Evolutionary conservation across 2,888 invertebrate genomes (phyloP).

Genomic region (Drosophila greeni): DNA sequence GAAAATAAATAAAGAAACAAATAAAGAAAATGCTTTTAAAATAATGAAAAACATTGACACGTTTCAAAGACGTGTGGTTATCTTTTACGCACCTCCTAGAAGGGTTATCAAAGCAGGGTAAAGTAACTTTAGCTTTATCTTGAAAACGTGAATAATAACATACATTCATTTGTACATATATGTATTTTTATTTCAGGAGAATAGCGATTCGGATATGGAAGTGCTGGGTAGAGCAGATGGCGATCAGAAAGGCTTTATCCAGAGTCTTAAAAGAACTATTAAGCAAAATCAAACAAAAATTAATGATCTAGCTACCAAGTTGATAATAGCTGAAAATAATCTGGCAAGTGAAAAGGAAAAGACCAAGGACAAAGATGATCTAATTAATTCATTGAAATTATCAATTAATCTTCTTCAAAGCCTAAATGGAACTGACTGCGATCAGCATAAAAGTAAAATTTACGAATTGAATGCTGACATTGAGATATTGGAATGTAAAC

Average conservation of each 20-base stretch:
- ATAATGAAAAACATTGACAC: too few species aligned
- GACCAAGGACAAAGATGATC: not conserved
- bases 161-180: not conserved
- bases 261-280: not conserved
- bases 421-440: not conserved
- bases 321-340: not conserved
- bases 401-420: not conserved
- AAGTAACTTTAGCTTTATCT: too few species aligned
- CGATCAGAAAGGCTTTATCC: not conserved
- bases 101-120: too few species aligned
- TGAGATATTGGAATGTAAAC: constrained; percentile 3
- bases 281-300: not conserved
- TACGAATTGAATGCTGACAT: not conserved
- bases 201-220: not conserved
- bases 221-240: not conserved
- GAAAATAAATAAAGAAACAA: too few species aligned
- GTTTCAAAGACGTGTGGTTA: too few species aligned
- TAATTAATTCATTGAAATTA: constrained; percentile 2
- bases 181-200: not conserved
- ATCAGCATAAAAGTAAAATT: not conserved
- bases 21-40: too few species aligned
- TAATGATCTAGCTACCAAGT: not conserved
- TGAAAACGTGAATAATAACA: not conserved
- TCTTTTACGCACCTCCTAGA: too few species aligned
- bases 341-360: not conserved